These are phyloP conservation scores for Nasonia vitripennis DNA, from an alignment of 1,140 invertebrate species.

Conservation along the genomic window DNA sequence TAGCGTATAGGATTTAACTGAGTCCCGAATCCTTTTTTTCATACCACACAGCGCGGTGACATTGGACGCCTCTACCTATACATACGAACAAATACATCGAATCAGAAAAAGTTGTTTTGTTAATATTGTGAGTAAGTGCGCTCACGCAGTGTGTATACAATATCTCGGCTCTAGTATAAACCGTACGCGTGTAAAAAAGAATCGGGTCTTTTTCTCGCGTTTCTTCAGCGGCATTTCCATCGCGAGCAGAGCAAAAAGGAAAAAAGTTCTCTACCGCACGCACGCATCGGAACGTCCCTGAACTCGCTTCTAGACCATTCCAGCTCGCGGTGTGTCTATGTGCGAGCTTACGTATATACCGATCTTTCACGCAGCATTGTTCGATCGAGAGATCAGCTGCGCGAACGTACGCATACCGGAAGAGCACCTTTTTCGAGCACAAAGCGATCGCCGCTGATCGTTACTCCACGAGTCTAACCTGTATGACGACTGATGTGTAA, in stretches of 20 bases:
- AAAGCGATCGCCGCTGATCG: no score
- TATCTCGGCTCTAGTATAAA: neutral
- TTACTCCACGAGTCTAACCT: no score
- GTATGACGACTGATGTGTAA: no score
- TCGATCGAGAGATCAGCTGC: no score
- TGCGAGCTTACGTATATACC: no score
- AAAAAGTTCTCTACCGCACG: neutral
- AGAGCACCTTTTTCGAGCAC: no score
- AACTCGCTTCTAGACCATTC: slow-evolving; percentile 6
- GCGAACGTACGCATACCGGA: no score
- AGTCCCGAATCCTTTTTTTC: no score
- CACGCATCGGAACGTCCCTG: slow-evolving; percentile 2
- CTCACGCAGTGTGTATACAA: neutral
- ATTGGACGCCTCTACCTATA: neutral
- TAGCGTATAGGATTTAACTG: no score
- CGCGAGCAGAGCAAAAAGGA: neutral
- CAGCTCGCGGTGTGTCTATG: neutral
- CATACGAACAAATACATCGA: neutral
- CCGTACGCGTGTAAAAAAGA: neutral
- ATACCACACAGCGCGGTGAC: no score
- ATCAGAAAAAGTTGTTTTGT: neutral
- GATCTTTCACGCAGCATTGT: neutral
- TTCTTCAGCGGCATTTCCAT: neutral
- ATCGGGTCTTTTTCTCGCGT: neutral
- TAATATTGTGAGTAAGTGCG: neutral